Evolutionary conservation across 2,888 invertebrate genomes (phyloP), one percentile per base, ranked within the genome.

Genomic region (Clivina fossor): DNA sequence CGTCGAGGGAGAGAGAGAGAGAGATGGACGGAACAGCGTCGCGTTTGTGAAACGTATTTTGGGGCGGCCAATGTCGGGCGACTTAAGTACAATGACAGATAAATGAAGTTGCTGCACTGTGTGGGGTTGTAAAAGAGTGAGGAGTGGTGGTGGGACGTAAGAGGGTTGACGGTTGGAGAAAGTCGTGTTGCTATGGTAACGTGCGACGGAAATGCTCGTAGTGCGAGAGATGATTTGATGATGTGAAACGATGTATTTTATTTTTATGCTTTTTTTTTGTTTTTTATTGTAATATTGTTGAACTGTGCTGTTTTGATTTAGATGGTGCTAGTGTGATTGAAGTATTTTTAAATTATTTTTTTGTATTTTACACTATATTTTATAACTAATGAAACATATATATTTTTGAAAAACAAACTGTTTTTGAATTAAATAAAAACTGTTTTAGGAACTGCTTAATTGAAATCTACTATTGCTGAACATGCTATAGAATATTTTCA

Each of bases 31-130:
- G 58, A 58, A 63, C 65, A 64, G 65, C 64, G 61, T 66, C 70
- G 71, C 71, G 71, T 71, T 71, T 68, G n/a, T n/a, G n/a, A n/a
- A n/a, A n/a, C n/a, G n/a, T n/a, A n/a, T n/a, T n/a, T n/a, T n/a
- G 68, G 68, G 71, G 70, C 71, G 70, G 69, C 65, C 70, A 67
- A 63, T 69, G 71, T 70, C 71, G 70, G 69, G 65, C 70, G 67
- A 63, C 70, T 66, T 15, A 13, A 20, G 24, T 46, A 54, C 54
- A 54, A 54, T 54, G 43, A 54, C 28, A 44, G 54, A 54, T 46
- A 54, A 54, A 54, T 54, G 54, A 54, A 33, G 40, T 33, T 37
- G 48, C 24, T 24, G 35, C 26, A 28, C 16, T 15, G 19, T n/a
- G n/a, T n/a, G 44, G 18, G 43, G 43, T 16, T 20, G 9, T 11